A percentile compares a stretch with the other conserved stretches of the same genome.
These are phyloP conservation scores for Diplogasteroides magnus DNA, from an alignment of 1,140 invertebrate genomes.

Conservation along the genomic window DNA sequence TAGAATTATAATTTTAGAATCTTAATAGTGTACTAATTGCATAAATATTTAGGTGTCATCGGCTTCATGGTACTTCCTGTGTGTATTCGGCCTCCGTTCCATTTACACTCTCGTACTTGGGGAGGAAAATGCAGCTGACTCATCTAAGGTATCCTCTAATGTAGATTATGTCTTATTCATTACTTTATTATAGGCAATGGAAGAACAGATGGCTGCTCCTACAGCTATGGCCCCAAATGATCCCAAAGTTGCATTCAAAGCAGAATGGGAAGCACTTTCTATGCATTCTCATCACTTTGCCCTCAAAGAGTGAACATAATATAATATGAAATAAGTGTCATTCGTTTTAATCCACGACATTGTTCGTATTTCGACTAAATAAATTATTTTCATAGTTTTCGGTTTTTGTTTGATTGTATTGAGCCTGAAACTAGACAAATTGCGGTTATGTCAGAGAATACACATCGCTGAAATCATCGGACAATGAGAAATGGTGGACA, in stretches of 20 bases:
- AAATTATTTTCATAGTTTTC: too few species aligned
- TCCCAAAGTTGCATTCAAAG: conserved; percentile 95
- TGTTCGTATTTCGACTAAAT: too few species aligned
- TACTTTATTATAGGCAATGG: conserved; percentile 69
- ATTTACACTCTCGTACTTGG: conserved; percentile 96
- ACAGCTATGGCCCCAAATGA: conserved; percentile 94
- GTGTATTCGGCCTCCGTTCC: conserved; percentile 94
- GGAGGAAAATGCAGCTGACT: conserved; percentile 77
- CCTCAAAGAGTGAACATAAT: conserved; percentile 10
- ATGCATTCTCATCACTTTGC: conserved; percentile 62
- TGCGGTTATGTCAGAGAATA: too few species aligned
- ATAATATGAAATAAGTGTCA: too few species aligned
- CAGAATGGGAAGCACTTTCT: conserved; percentile 97
- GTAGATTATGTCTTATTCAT: conserved; percentile 38
- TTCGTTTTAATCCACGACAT: too few species aligned
- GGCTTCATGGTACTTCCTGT: conserved; percentile 99
- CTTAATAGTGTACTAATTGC: too few species aligned
- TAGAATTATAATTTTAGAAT: too few species aligned
- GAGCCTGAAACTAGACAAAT: too few species aligned
- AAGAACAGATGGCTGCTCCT: conserved; percentile 83
- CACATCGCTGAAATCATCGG: too few species aligned
- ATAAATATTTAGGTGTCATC: conserved; percentile 69
- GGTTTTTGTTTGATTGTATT: too few species aligned
- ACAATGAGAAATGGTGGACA: too few species aligned
- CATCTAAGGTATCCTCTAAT: conserved; percentile 42